phyloP scores from a whole-genome alignment of 1,140 invertebrate genomes.

The Neodiprion pinetum region DNA sequence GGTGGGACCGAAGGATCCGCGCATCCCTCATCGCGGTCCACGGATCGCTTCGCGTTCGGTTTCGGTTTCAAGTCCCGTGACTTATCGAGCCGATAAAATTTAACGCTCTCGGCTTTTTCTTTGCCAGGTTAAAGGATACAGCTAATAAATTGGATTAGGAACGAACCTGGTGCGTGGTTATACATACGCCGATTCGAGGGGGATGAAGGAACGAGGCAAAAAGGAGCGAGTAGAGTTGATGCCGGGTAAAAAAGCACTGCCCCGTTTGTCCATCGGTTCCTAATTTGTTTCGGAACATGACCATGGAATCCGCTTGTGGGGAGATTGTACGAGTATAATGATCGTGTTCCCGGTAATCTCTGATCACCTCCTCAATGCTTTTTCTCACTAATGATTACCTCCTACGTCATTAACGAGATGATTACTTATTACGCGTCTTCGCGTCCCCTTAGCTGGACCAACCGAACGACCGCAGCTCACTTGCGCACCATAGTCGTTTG shows the following conservation, averaged over 20 bases:
- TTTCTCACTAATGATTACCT: constrained; percentile 31
- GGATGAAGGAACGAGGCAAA: constrained; percentile 35
- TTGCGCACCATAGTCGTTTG: too few species aligned
- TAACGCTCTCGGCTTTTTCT: constrained; percentile 45
- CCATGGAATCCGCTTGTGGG: constrained; percentile 24
- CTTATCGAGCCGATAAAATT: constrained; percentile 43
- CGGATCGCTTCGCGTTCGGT: constrained; percentile 11
- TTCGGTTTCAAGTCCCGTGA: constrained; percentile 32
- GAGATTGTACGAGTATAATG: constrained; percentile 24
- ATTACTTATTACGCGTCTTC: constrained; percentile 23
- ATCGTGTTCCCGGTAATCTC: constrained; percentile 36
- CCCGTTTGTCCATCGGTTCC: constrained; percentile 24
- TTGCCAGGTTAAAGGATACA: constrained; percentile 43
- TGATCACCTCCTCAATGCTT: constrained; percentile 22
- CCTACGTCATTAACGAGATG: constrained; percentile 29
- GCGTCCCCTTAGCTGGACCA: neutral
- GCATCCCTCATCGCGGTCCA: neutral
- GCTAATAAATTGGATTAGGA: constrained; percentile 34
- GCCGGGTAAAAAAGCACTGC: constrained; percentile 29
- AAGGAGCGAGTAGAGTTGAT: constrained; percentile 30
- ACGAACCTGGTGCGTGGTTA: neutral
- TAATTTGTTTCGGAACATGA: constrained; percentile 31
- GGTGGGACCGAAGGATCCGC: neutral
- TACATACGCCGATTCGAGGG: constrained; percentile 21
- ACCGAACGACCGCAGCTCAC: too few species aligned